Evolutionary conservation across 2,797 vertebrate genomes (phyloP), one percentile per base, ranked within the genome.

Genomic region (Urosaurus nigricauda): DNA sequence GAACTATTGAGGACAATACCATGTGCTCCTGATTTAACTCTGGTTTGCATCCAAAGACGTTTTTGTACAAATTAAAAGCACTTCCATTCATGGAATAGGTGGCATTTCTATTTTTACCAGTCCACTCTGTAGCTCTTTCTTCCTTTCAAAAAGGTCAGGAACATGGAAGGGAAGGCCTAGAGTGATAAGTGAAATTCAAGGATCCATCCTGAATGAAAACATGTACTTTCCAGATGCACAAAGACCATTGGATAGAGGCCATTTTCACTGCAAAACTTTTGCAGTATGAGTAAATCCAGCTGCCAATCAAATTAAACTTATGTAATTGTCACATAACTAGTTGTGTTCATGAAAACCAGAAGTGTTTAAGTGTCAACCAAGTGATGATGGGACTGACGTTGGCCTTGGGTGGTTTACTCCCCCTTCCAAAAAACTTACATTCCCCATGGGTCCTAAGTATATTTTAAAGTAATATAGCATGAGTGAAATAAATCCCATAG

Each of bases 231-330:
- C 68, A 56, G 47, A 73, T 56, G n/a, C 32, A 35, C 40, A 43
- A 7, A 40, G 24, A 24, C 40, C 60, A 47, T 77, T 75, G 56
- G 73, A 85, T 32, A 77, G 7, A 75, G 60, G 35, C 16, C 35
- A 40, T 56, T 70, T 16, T 29, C 26, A 26, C 47, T 19, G 58
- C 32, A 83, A 47, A 80, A 43, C 29, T 58, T 56, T 51, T 43
- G 58, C 70, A 24, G 19, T 35, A 40, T 73, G 53, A 37, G 51
- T 58, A 68, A 53, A 37, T 43, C 13, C 58, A 70, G 9, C 40
- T 87, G 3, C 47, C 26, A 37, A 51, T 56, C 51, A 80, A 87
- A 87, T 86, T 12, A 79, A 58, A 29, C 24, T 84, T 71, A n/a
- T 84, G 4, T 71, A 35, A 70, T 77, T 24, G 35, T 21, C 65